Evolutionary conservation across 2,888 invertebrate genomes (phyloP).

Genomic region (Drosophila acutilabella): DNA sequence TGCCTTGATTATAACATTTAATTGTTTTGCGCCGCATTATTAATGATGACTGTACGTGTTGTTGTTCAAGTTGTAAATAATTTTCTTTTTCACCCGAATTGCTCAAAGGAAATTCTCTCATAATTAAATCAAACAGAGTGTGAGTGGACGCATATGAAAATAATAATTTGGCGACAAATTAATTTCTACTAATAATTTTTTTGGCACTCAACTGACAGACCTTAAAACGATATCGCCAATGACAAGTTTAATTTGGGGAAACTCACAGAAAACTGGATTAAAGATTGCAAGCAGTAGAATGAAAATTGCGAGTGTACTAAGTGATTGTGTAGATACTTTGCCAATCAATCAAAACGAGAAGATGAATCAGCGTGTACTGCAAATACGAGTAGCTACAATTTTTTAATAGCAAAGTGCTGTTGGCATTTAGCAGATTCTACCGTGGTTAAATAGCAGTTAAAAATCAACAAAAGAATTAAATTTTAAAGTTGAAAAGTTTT

Average conservation of each 20-base stretch:
- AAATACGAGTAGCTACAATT: constrained; percentile 40
- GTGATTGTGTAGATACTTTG: constrained; percentile 13
- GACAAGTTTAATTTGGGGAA: not conserved
- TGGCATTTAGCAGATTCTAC: constrained; percentile 35
- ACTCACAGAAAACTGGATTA: not conserved
- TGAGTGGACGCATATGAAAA: constrained; percentile 27
- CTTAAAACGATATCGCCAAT: not conserved
- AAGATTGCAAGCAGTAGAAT: not conserved
- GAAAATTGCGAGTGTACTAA: constrained; percentile 1
- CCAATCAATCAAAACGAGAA: constrained; percentile 56
- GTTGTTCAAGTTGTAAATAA: constrained; percentile 52
- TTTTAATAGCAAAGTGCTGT: constrained; percentile 47
- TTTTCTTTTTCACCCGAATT: constrained; percentile 5
- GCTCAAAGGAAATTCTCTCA: constrained; percentile 21
- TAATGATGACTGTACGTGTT: constrained; percentile 58
- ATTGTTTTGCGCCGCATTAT: constrained; percentile 58
- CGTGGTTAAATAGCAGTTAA: constrained; percentile 14
- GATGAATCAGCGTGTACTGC: not conserved
- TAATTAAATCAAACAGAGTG: constrained; percentile 58
- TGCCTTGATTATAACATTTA: constrained; percentile 62
- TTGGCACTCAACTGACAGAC: constrained; percentile 29
- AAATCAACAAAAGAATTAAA: not conserved
- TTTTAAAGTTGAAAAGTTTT: too few relatives aligned
- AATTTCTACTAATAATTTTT: constrained; percentile 11
- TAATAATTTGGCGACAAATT: constrained; percentile 35